Evolutionary conservation across 2,888 invertebrate species (phyloP).

Genomic region (Apotomis capreana): DNA sequence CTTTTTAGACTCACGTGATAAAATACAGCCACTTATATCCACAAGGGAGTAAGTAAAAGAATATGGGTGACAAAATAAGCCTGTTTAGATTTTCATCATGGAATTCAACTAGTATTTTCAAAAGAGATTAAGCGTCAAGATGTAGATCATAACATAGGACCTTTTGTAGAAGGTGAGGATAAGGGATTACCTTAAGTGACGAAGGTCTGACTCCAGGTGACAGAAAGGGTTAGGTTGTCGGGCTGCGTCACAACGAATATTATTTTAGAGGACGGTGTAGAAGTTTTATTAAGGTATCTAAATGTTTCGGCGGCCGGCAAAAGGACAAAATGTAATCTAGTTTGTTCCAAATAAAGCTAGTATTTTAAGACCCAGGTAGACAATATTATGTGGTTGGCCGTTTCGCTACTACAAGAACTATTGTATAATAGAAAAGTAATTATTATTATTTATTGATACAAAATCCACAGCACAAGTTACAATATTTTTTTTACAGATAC

Average conservation of each 20-base stretch:
- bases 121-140: neutral
- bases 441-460: too few species aligned
- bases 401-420: too few species aligned
- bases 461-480: too few species aligned
- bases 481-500: too few species aligned
- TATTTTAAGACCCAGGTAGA: too few species aligned
- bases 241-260: slow-evolving; percentile 6
- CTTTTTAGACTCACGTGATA: neutral
- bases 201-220: neutral
- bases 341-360: too few species aligned
- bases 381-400: too few species aligned
- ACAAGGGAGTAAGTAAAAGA: too few species aligned
- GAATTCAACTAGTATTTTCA: neutral
- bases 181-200: slow-evolving; percentile 8
- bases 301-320: neutral
- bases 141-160: neutral
- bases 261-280: slow-evolving; percentile 14
- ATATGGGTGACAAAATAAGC: too few species aligned
- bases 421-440: too few species aligned
- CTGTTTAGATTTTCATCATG: neutral
- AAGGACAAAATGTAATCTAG: neutral
- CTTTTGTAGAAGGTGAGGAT: neutral
- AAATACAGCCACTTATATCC: neutral
- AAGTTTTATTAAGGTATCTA: neutral
- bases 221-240: slow-evolving; percentile 3